A percentile compares a stretch with the other conserved stretches of the same genome.
phyloP scores from a whole-genome alignment of 1,140 invertebrate species.

The Zophobas morio region DNA sequence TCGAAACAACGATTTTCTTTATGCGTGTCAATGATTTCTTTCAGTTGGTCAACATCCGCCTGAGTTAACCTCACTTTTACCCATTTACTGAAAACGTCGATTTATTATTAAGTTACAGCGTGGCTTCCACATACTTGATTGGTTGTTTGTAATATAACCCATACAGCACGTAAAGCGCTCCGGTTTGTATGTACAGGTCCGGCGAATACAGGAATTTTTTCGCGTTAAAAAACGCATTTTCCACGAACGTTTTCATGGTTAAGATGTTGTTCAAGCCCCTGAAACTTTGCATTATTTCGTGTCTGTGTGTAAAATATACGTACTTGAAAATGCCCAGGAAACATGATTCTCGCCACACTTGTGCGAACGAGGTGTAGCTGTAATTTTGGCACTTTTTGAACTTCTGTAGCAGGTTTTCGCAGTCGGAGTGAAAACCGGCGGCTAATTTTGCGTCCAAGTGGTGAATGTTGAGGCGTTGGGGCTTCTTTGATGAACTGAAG shows the following conservation, averaged over 20 bases:
- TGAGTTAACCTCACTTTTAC: conserved; percentile 53
- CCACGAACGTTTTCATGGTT: conserved; percentile 42
- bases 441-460: conserved; percentile 48
- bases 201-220: conserved; percentile 52
- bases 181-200: conserved; percentile 49
- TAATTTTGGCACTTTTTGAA: conserved; percentile 45
- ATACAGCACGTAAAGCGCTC: conserved; percentile 54
- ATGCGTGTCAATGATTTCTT: conserved; percentile 43
- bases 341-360: conserved; percentile 50
- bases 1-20: conserved; percentile 31
- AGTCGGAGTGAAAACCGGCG: conserved; percentile 50
- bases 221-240: conserved; percentile 48
- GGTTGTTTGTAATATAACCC: conserved; percentile 57
- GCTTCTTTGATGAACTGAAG: background rate
- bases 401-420: conserved; percentile 51
- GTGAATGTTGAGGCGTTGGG: conserved; percentile 3
- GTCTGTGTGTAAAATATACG: conserved; percentile 8
- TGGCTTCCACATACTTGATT: conserved; percentile 49
- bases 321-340: conserved; percentile 53
- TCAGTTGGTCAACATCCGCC: conserved; percentile 48
- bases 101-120: conserved; percentile 3
- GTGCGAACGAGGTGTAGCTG: conserved; percentile 47
- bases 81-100: conserved; percentile 41
- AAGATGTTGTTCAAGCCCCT: conserved; percentile 48
- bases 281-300: conserved; percentile 41